These are phyloP conservation scores for Luehdorfia chinensis DNA, from an alignment of 1,140 invertebrate genomes.

Conservation along the genomic window DNA sequence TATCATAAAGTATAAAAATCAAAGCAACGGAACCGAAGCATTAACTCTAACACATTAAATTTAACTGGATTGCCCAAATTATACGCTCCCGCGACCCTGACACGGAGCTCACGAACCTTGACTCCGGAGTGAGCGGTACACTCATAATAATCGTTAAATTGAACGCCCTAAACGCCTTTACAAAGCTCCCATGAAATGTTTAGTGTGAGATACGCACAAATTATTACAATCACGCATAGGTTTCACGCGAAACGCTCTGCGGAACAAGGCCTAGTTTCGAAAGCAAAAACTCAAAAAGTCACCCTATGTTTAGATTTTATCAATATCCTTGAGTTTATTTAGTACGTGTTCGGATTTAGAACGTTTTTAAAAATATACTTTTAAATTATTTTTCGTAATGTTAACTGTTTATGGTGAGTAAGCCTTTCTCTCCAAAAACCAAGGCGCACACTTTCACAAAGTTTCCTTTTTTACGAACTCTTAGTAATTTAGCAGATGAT, in stretches of 20 bases:
- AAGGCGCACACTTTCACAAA: no score
- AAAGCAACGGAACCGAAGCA: neutral
- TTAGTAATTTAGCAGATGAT: no score
- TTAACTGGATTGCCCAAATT: slow-evolving; percentile 3
- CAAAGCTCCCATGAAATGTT: slow-evolving; percentile 12
- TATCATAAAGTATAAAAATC: no score
- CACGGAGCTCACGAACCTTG: neutral
- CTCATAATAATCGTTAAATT: slow-evolving; percentile 19
- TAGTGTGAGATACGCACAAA: slow-evolving; percentile 40
- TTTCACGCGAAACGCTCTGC: slow-evolving; percentile 26
- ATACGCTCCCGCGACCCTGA: slow-evolving; percentile 5
- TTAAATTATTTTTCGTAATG: neutral
- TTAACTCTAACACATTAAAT: slow-evolving; percentile 2
- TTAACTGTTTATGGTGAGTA: no score
- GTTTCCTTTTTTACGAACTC: no score
- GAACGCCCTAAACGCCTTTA: slow-evolving; percentile 12
- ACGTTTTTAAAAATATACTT: neutral
- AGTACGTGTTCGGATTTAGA: slow-evolving; percentile 9
- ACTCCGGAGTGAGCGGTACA: neutral
- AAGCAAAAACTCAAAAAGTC: slow-evolving; percentile 4
- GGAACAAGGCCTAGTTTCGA: neutral
- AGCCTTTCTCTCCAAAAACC: no score
- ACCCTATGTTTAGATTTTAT: slow-evolving; percentile 5
- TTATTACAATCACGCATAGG: slow-evolving; percentile 34
- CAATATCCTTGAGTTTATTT: slow-evolving; percentile 4